Base-by-base conservation (phyloP, 2,888 invertebrate genomes). In the Quadroppia sp. region DNA sequence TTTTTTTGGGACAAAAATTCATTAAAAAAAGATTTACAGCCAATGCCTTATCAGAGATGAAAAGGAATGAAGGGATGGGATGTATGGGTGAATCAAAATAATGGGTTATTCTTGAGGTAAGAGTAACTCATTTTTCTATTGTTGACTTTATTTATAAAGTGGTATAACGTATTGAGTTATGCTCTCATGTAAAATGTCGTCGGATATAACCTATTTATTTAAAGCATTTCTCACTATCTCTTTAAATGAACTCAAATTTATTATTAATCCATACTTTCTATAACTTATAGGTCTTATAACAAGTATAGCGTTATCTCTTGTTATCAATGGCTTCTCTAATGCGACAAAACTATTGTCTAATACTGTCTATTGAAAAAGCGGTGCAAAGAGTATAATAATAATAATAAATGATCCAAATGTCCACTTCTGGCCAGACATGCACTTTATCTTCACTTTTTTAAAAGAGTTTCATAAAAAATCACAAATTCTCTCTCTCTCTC, bases 11-110 rank as follows among this genome's bases (percentile, higher is more conserved):
- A 53, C 53, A 53, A 53, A n/a, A 53, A 53, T 11, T 40, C 40
- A 67, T 67, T 67, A 67, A 42, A 67, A n/a, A n/a, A 67, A 42
- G 42, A 40, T 67, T 67, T 40, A 40, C 67, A 42, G 67, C 23
- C n/a, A 40, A 42, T 42, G 40, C 32, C 13, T 67, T 67, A 67
- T 67, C 67, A 23, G 23, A 67, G 23, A 67, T 67, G 23, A 42
- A 42, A 64, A 67, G 42, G 20, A 20, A 25, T 17, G 67, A 36
- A 42, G 32, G 17, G 25, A 61, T 30, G 15, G 32, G 42, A 67
- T 67, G 32, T 25, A 61, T 61, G 32, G 17, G 59, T 32, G 59
- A 20, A 32, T 61, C 32, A 61, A 61, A 61, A 61, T 17, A 61
- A 61, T 61, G 59, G 30, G 32, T 32, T 32, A 30, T 17, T 61